phyloP scores from a whole-genome alignment of 2,113 vertebrate genomes.

The Pterocles burchelli region DNA sequence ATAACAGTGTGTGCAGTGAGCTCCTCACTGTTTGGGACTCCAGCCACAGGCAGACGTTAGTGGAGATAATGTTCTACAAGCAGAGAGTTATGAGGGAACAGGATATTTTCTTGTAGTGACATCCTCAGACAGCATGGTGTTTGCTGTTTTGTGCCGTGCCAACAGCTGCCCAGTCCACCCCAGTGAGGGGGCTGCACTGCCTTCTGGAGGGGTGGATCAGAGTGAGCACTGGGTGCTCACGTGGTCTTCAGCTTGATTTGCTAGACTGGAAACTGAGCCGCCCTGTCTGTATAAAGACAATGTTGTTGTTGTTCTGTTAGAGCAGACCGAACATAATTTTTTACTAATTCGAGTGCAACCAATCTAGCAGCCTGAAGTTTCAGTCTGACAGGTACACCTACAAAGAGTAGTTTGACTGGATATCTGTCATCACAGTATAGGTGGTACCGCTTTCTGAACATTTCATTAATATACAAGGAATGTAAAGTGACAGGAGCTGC shows the following conservation, averaged over 20 bases:
- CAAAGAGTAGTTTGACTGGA: background rate
- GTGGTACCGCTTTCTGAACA: background rate
- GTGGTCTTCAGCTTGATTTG: background rate
- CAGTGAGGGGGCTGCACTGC: accelerated
- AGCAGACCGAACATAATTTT: background rate
- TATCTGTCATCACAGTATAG: background rate
- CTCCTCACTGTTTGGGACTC: background rate
- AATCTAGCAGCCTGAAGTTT: background rate
- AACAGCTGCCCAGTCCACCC: accelerated
- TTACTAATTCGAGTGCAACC: background rate
- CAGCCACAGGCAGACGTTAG: background rate
- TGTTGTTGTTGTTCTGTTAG: accelerated
- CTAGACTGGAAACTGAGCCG: background rate
- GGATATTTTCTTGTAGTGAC: background rate
- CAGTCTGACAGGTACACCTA: background rate
- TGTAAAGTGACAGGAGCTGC: background rate
- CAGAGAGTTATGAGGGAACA: background rate
- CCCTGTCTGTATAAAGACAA: accelerated
- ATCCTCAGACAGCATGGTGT: accelerated
- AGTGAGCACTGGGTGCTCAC: accelerated
- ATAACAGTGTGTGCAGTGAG: background rate
- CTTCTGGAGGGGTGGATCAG: background rate
- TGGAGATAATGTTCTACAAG: background rate
- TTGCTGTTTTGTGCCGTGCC: background rate
- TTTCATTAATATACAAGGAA: background rate